These are phyloP conservation scores for Micoletzkya japonica DNA, from an alignment of 2,888 invertebrate genomes.

Conservation along the genomic window DNA sequence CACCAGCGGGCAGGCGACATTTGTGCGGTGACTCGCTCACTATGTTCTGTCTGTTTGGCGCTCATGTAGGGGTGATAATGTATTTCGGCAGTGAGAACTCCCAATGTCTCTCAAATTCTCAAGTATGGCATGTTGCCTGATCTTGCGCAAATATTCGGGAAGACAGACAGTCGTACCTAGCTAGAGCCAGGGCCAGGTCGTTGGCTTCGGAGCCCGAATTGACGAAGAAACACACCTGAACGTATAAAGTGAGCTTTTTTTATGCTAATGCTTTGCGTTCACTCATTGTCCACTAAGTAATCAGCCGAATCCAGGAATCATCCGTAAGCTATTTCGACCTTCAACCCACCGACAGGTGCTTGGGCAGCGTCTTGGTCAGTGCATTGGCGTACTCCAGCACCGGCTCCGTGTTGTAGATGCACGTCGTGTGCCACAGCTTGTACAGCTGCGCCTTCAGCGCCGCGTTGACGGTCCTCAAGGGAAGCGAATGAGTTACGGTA, in stretches of 20 bases:
- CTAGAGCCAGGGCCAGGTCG: slow-evolving; percentile 85
- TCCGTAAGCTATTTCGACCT: too few species aligned
- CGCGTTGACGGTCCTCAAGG: slow-evolving; percentile 78
- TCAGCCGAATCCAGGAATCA: neutral
- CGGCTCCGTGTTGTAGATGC: slow-evolving; percentile 85
- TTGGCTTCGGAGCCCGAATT: slow-evolving; percentile 98
- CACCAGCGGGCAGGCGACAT: too few species aligned
- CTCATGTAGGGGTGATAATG: too few species aligned
- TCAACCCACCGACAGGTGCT: slow-evolving; percentile 78
- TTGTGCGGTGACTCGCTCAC: too few species aligned
- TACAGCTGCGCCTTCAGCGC: slow-evolving; percentile 80
- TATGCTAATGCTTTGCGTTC: neutral
- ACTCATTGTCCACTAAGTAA: neutral
- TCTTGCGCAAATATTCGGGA: too few species aligned
- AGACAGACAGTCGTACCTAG: slow-evolving; percentile 70
- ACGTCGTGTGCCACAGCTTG: slow-evolving; percentile 87
- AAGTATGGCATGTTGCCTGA: too few species aligned
- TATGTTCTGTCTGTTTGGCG: too few species aligned
- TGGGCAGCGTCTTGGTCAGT: slow-evolving; percentile 80
- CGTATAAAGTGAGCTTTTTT: neutral
- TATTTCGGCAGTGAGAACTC: too few species aligned
- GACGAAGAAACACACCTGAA: slow-evolving; percentile 83
- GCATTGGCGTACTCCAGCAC: slow-evolving; percentile 87
- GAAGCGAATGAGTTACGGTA: slow-evolving; percentile 4
- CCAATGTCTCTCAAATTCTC: too few species aligned